Evolutionary conservation across 2,113 vertebrate genomes (phyloP).

Genomic region (Boulengeromyrus knoepffleri): DNA sequence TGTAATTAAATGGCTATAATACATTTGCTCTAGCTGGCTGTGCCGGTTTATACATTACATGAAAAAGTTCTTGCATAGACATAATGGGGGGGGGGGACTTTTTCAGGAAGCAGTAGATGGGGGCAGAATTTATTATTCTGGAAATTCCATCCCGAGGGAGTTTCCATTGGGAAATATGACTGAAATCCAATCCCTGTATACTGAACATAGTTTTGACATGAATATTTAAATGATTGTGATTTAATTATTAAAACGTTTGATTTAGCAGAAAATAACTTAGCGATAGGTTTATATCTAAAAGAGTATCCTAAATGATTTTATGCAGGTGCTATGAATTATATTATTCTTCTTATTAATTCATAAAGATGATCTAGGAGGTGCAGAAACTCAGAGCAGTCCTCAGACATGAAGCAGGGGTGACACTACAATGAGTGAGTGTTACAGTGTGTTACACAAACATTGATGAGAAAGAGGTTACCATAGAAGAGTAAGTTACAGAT

Average conservation of each 20-base stretch:
- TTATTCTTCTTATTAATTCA: background rate
- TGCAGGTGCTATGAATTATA: background rate
- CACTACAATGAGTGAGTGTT: background rate
- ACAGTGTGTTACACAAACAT: background rate
- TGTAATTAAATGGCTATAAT: background rate
- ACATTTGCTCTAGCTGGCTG: background rate
- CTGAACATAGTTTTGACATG: background rate
- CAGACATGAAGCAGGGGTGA: background rate
- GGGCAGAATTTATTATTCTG: background rate
- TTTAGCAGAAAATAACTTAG: background rate
- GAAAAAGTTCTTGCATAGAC: background rate
- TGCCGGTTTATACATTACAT: background rate
- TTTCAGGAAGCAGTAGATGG: background rate
- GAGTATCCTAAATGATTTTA: background rate
- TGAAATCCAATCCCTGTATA: background rate
- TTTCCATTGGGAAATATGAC: background rate
- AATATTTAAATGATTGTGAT: background rate
- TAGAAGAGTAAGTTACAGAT: background rate
- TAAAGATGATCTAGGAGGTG: background rate
- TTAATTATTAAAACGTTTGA: background rate
- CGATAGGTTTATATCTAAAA: background rate
- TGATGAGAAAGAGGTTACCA: background rate
- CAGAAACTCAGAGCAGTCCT: background rate
- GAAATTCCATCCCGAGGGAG: background rate
- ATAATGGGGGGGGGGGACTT: background rate